Conservation (phyloP, 2,888 invertebrate species). For the Ectemnius cavifrons region DNA sequence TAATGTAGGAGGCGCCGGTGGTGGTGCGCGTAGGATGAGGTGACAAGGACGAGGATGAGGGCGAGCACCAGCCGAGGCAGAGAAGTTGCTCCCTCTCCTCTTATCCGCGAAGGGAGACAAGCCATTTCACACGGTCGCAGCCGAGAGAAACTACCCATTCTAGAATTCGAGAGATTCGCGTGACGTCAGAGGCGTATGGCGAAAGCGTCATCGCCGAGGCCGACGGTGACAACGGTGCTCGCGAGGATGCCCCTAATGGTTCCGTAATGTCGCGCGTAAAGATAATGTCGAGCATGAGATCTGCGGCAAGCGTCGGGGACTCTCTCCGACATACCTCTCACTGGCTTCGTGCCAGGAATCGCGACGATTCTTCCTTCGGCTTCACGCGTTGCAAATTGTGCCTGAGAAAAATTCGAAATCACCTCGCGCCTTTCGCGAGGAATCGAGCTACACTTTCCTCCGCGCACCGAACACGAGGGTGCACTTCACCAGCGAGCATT, state of each 20-base stretch:
- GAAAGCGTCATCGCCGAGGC: conserved; percentile 61
- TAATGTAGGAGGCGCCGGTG: conserved; percentile 71
- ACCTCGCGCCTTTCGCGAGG: conserved; percentile 9
- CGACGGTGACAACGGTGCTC: conserved; percentile 48
- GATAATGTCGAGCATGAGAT: conserved; percentile 73
- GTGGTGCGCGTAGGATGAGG: conserved; percentile 46
- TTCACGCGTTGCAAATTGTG: too few relatives aligned
- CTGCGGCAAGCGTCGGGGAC: conserved; percentile 45
- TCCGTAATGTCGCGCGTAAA: conserved; percentile 68
- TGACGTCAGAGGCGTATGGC: conserved; percentile 62
- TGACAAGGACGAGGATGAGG: conserved; percentile 46
- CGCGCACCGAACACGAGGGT: conserved; percentile 28
- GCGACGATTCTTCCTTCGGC: conserved; percentile 41
- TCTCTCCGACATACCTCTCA: conserved; percentile 30
- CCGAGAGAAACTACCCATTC: background rate
- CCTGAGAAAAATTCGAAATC: too few relatives aligned
- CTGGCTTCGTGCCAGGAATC: conserved; percentile 59
- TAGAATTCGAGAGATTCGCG: conserved; percentile 60
- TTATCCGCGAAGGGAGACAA: conserved; percentile 67
- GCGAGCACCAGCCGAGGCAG: conserved; percentile 44
- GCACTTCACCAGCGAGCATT: conserved; percentile 32
- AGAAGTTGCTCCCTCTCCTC: conserved; percentile 61
- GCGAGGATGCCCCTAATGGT: conserved; percentile 67
- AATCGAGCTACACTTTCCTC: conserved; percentile 46
- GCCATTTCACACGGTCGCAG: conserved; percentile 68